phyloP scores from a whole-genome alignment of 2,113 vertebrate species.

The Pangasianodon gigas region DNA sequence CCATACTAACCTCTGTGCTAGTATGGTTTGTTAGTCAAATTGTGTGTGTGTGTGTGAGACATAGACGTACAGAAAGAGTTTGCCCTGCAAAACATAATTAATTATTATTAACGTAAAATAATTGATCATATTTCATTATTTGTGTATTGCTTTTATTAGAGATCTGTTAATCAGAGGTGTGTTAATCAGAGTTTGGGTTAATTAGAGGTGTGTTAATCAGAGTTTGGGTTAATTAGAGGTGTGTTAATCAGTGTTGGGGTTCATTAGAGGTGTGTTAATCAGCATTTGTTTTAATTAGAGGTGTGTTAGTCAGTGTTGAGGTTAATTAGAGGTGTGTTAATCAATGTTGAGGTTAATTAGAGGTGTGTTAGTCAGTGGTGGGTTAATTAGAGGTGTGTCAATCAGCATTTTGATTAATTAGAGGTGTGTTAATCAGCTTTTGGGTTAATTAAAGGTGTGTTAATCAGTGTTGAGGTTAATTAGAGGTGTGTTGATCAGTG shows the following conservation, averaged over 20 bases:
- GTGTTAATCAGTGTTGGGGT: not conserved
- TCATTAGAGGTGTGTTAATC: not conserved
- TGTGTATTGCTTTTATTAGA: not conserved
- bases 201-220: no score
- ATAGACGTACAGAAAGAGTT: not conserved
- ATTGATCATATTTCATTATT: no score
- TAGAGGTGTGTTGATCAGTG: not conserved
- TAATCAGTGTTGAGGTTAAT: not conserved
- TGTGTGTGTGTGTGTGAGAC: not conserved
- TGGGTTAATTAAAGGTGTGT: not conserved
- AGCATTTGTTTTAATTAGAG: not conserved
- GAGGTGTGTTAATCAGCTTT: not conserved
- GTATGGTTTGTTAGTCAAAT: not conserved
- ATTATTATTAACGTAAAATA: not conserved
- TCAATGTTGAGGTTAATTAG: not conserved
- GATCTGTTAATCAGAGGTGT: no score
- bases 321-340: not conserved
- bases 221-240: no score
- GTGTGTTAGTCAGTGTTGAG: not conserved
- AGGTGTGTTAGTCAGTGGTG: not conserved
- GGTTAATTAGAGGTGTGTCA: not conserved
- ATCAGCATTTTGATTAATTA: not conserved
- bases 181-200: no score
- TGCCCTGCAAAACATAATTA: not conserved
- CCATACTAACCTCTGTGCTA: not conserved